These are phyloP conservation scores for Agonopterix subpropinquella DNA, from an alignment of 2,888 invertebrate genomes.

Conservation along the genomic window DNA sequence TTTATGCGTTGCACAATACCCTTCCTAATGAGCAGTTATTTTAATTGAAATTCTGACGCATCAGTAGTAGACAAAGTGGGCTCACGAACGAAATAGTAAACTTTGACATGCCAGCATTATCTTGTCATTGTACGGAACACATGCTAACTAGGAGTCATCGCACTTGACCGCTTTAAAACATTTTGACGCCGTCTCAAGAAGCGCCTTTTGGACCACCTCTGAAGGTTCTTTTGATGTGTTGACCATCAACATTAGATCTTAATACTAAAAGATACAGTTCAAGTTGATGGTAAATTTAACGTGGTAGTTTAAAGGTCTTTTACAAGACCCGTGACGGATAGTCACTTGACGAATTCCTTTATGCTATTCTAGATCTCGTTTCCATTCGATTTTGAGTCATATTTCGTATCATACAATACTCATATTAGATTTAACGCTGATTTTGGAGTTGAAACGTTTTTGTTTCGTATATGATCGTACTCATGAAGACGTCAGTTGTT, in stretches of 20 bases:
- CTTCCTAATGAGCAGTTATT: neutral
- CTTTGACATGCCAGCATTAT: constrained; percentile 34
- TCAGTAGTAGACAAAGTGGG: constrained; percentile 14
- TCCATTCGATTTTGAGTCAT: constrained; percentile 10
- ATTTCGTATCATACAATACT: constrained; percentile 10
- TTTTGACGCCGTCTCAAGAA: constrained; percentile 60
- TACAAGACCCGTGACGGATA: constrained; percentile 50
- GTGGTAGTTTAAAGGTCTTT: constrained; percentile 29
- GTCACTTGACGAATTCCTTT: constrained; percentile 63
- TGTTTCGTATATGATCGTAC: constrained; percentile 12
- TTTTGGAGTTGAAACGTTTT: constrained; percentile 22
- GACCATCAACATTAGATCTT: constrained; percentile 18
- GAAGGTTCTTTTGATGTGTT: constrained; percentile 25
- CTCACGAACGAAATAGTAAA: constrained; percentile 4
- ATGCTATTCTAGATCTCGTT: constrained; percentile 19
- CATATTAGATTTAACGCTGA: constrained; percentile 13
- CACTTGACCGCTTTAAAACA: constrained; percentile 59
- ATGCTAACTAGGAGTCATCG: constrained; percentile 63
- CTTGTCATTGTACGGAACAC: constrained; percentile 51
- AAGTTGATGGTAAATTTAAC: constrained; percentile 6
- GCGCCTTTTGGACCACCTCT: constrained; percentile 50
- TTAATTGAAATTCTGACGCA: constrained; percentile 12
- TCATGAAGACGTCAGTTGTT: constrained; percentile 64
- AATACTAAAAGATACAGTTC: constrained; percentile 22
- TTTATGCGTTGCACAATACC: neutral